phyloP scores from a whole-genome alignment of 2,888 invertebrate species.

The Heteropelma amictum region DNA sequence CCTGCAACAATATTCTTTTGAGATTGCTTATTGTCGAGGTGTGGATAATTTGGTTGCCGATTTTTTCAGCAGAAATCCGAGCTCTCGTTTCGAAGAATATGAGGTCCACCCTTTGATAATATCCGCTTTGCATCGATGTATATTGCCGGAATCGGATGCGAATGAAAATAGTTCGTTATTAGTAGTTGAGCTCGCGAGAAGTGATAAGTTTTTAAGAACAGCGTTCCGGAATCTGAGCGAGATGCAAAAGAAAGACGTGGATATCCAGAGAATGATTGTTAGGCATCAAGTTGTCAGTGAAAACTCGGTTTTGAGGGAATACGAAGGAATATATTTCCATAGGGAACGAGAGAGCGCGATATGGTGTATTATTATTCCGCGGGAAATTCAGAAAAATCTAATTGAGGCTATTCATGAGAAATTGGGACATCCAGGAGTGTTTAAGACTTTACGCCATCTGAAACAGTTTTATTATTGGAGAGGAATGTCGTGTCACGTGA shows the following conservation, averaged over 20 bases:
- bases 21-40: neutral
- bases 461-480: neutral
- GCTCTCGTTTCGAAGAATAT: neutral
- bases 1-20: neutral
- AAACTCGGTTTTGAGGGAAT: neutral
- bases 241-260: too few relatives aligned
- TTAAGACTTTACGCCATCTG: slow-evolving; percentile 6
- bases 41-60: neutral
- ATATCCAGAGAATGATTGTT: neutral
- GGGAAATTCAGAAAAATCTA: neutral
- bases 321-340: neutral
- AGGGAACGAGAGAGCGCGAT: neutral
- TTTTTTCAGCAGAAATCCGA: neutral
- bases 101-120: too few relatives aligned
- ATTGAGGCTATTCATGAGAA: slow-evolving; percentile 17
- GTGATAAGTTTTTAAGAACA: too few relatives aligned
- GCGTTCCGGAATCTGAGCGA: too few relatives aligned
- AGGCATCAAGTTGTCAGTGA: neutral
- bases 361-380: neutral
- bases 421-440: slow-evolving; percentile 30
- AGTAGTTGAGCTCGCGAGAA: too few relatives aligned
- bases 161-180: too few relatives aligned
- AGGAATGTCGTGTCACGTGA: slow-evolving; percentile 26
- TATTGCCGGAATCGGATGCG: too few relatives aligned
- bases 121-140: too few relatives aligned